Evolutionary conservation across 2,113 vertebrate genomes (phyloP), one percentile per base, ranked within the genome.

Genomic region (Nycticryphes semicollaris): DNA sequence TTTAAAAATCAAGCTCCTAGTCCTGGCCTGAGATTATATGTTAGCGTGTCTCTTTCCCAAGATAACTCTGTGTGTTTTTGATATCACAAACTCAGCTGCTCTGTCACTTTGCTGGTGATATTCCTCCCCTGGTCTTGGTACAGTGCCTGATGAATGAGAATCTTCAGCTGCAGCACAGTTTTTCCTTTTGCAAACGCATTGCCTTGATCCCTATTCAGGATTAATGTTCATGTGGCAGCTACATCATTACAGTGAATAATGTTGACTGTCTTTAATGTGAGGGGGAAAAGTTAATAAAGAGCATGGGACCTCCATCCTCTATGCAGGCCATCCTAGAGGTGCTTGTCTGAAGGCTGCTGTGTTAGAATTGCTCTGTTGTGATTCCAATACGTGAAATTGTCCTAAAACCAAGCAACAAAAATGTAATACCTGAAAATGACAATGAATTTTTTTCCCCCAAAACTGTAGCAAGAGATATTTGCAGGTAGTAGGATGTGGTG

Each of bases 41-140:
- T 64, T 54, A 54, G 54, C 25, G 8, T 54, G 39, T n/a, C 25
- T 84, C n/a, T 24, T 83, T 80, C 33, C 22, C 33, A 25, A n/a
- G 63, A 13, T 53, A 78, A 50, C 30, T 60, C 66, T 72, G 47
- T 18, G 8, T 72, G 18, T 50, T 95, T 80, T 59, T 4, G 2
- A 3, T 30, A 28, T 12, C 25, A 12, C 39, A 72, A 41, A 64
- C 64, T 54, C 68, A 81, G 28, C 33, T 57, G 9, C 27, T 47
- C 4, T 69, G n/a, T 60, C 30, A 5, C 11, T 19, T 39, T 0
- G 0, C 2, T 21, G 23, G 60, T 33, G 0, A 0, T 33, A 1
- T 56, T 43, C 25, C 39, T 21, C 14, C 28, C 21, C 35, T 51
- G 2, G 25, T 43, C 75, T 68, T 1, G 0, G 0, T 8, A 3